Evolutionary conservation across 2,113 vertebrate species (phyloP), one percentile per base, ranked within the genome.

Genomic region (Heterotis niloticus): DNA sequence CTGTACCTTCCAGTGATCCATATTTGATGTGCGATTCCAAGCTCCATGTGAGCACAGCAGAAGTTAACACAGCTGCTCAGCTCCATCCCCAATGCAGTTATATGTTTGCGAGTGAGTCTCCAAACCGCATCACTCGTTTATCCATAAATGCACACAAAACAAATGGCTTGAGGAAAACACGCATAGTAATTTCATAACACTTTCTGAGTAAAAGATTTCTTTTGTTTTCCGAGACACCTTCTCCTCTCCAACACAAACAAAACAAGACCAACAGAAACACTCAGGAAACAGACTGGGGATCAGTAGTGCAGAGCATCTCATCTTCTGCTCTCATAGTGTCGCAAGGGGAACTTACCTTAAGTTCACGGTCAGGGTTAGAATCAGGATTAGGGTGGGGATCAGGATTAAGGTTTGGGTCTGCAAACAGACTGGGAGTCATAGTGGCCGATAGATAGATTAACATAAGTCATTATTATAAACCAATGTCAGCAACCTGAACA

Each of bases 261-360:
- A 80, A 20, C 24, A 78, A 75, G 78, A 80, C 60, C 57, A 77
- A 59, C 44, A 81, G 64, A 69, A 34, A 59, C 11, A 24, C 65
- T 71, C 64, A 12, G 34, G 5, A 66, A 71, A 11, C 75, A 54
- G 60, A 57, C 29, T 51, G 54, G 56, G 77, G 29, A 69, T 23
- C 64, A 71, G 75, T 14, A 24, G 57, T 51, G 24, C 79, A 14
- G 52, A 44, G 75, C 26, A 17, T 66, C 44, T 44, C 34, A 52
- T 75, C 71, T 34, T 68, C 34, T 80, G 57, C 57, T 65, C 51
- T 64, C 14, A 68, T 74, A 23, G 80, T 75, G 66, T 82, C 78
- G 80, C 80, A 80, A 81, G 75, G 44, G 51, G 73, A 78, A 54
- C 60, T 75, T 56, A 56, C 66, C 66, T 64, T n/a, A n/a, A n/a